A percentile compares a stretch with the other conserved stretches of the same genome.
These are phyloP conservation scores for Athetis lepigone DNA, from an alignment of 2,888 invertebrate genomes.

Conservation along the genomic window DNA sequence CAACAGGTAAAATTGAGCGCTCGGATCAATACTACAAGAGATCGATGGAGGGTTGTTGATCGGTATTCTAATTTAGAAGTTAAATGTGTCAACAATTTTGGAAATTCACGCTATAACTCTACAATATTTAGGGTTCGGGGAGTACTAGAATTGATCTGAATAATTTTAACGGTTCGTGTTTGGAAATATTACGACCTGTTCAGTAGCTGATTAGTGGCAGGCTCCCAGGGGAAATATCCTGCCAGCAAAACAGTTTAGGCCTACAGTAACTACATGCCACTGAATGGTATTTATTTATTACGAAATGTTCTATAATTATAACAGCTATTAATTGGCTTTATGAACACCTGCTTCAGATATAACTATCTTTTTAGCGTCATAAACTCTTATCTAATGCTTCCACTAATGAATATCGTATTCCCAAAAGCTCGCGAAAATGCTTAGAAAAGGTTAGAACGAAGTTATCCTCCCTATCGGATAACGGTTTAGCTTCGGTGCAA, in stretches of 20 bases:
- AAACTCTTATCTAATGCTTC: neutral
- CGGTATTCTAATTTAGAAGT: constrained; percentile 45
- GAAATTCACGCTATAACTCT: constrained; percentile 11
- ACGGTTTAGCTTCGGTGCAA: constrained; percentile 20
- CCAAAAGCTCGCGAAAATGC: constrained; percentile 6
- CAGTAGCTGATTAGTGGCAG: constrained; percentile 55
- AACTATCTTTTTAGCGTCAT: neutral
- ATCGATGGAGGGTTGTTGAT: constrained; percentile 50
- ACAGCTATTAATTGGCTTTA: constrained; percentile 16
- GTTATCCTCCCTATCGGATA: constrained; percentile 6
- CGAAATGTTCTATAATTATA: constrained; percentile 5
- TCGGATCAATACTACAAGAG: constrained; percentile 42
- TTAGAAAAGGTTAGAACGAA: constrained; percentile 22
- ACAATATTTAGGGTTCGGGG: constrained; percentile 45
- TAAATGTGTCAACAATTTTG: constrained; percentile 45
- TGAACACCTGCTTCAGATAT: constrained; percentile 2
- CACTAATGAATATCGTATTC: neutral
- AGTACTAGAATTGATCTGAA: constrained; percentile 46
- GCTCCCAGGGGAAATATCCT: constrained; percentile 58
- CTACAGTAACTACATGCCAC: constrained; percentile 31
- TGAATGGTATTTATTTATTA: constrained; percentile 40
- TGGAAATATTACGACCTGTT: constrained; percentile 53
- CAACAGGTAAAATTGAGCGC: constrained; percentile 39
- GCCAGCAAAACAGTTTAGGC: constrained; percentile 32
- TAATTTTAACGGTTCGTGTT: constrained; percentile 45